Percentiles rank a stretch among this genome's conserved stretches.
phyloP scores from a whole-genome alignment of 2,888 invertebrate species.

The Podotricha telesiphe region DNA sequence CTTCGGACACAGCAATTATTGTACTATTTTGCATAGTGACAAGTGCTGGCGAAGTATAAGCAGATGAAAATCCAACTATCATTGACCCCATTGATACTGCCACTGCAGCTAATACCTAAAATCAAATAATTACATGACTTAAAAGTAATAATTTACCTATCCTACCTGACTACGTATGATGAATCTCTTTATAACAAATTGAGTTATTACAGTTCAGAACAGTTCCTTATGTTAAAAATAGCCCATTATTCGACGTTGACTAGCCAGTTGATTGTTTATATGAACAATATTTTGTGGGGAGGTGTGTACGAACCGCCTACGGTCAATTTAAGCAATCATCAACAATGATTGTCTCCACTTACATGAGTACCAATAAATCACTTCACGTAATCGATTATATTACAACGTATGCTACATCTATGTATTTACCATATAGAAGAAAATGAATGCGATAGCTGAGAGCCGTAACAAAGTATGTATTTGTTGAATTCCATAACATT shows the following conservation, averaged over 20 bases:
- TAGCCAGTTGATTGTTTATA: background rate
- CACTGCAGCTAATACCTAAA: conserved; percentile 92
- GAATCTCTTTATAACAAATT: no score
- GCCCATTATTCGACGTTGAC: background rate
- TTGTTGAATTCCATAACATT: conserved; percentile 15
- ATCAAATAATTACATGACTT: conserved; percentile 43
- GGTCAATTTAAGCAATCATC: conserved; percentile 75
- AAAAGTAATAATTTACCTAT: background rate
- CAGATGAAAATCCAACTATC: conserved; percentile 93
- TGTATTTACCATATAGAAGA: background rate
- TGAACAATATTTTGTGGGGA: conserved; percentile 43
- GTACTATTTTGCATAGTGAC: conserved; percentile 87
- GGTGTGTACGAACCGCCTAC: conserved; percentile 66
- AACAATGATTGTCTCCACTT: conserved; percentile 69
- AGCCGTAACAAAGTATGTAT: conserved; percentile 6
- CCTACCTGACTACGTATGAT: background rate
- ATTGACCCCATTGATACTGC: conserved; percentile 94
- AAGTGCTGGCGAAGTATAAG: conserved; percentile 95
- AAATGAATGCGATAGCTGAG: background rate
- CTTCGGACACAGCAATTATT: conserved; percentile 81
- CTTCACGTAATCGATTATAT: conserved; percentile 40
- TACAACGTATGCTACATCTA: conserved; percentile 2
- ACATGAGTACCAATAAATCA: conserved; percentile 53
- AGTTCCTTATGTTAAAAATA: no score
- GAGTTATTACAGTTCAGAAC: background rate